These are phyloP conservation scores for Parazoanthus swiftii DNA, from an alignment of 92 coral and sea anemone genomes.

Conservation along the genomic window DNA sequence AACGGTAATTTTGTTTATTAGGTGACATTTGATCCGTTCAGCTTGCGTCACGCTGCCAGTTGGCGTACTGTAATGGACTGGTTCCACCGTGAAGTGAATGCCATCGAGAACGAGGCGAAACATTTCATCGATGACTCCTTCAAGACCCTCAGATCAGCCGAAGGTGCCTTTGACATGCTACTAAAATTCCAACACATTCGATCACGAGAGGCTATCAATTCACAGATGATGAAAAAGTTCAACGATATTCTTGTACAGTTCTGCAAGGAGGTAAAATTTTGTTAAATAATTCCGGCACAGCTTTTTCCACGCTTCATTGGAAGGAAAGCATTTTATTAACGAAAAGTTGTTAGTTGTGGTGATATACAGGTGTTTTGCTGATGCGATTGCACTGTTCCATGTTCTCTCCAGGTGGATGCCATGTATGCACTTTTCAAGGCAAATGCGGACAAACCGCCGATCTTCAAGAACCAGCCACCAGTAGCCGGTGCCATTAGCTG, in stretches of 20 bases:
- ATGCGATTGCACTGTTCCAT: neutral
- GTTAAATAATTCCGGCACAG: neutral
- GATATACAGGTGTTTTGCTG: neutral
- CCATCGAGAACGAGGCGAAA: constrained; percentile 98
- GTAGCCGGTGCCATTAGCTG: constrained; percentile 98
- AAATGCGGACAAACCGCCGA: constrained; percentile 85
- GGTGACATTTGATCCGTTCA: constrained; percentile 98
- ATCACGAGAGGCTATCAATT: constrained; percentile 96
- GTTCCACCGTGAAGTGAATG: constrained; percentile 96
- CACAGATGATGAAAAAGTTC: constrained; percentile 99
- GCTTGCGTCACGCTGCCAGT: constrained; percentile 87
- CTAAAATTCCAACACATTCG: constrained; percentile 95
- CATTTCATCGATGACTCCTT: constrained; percentile 97
- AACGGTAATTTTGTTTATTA: constrained; percentile 28
- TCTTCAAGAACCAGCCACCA: constrained; percentile 98
- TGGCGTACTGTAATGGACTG: constrained; percentile 99
- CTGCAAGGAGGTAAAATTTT: constrained; percentile 89
- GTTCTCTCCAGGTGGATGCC: constrained; percentile 81
- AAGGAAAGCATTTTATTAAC: too few relatives aligned
- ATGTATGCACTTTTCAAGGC: constrained; percentile 92
- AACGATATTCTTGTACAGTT: constrained; percentile 95
- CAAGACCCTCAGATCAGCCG: constrained; percentile 95
- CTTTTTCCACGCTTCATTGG: neutral
- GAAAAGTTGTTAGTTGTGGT: too few relatives aligned
- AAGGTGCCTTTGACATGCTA: constrained; percentile 99